phyloP scores from a whole-genome alignment of 2,797 vertebrate species.

The Urosaurus nigricauda region DNA sequence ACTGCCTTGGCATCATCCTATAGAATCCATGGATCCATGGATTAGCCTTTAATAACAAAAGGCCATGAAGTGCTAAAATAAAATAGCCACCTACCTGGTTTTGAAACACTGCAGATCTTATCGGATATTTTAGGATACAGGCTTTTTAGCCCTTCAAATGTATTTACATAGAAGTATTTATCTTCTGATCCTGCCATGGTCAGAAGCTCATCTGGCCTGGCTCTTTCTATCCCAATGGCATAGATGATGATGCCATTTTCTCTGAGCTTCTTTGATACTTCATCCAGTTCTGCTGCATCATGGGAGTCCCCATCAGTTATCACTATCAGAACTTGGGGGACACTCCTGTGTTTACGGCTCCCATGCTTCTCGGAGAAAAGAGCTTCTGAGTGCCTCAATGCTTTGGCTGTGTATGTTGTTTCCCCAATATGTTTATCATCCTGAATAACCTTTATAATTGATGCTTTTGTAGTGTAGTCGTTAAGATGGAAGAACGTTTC shows the following conservation, averaged over 20 bases:
- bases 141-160: conserved; percentile 72
- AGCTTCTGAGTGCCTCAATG: conserved; percentile 64
- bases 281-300: conserved; percentile 55
- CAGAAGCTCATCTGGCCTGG: conserved; percentile 64
- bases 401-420: conserved; percentile 61
- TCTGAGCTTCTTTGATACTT: conserved; percentile 62
- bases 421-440: conserved; percentile 46
- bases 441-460: conserved; percentile 64
- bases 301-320: conserved; percentile 77
- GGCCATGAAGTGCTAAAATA: background rate
- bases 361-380: conserved; percentile 68
- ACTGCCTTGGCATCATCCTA: background rate
- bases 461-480: conserved; percentile 48
- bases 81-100: conserved; percentile 64
- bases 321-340: conserved; percentile 77
- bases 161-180: conserved; percentile 75
- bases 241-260: conserved; percentile 72
- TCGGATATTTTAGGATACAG: conserved; percentile 67
- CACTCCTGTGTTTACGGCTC: conserved; percentile 63
- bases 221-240: conserved; percentile 72
- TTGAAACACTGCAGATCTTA: conserved; percentile 71
- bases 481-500: conserved; percentile 67
- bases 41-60: background rate
- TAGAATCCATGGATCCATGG: background rate
- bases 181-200: conserved; percentile 75